Conservation (phyloP, 2,797 vertebrate species). For the Nasua narica region DNA sequence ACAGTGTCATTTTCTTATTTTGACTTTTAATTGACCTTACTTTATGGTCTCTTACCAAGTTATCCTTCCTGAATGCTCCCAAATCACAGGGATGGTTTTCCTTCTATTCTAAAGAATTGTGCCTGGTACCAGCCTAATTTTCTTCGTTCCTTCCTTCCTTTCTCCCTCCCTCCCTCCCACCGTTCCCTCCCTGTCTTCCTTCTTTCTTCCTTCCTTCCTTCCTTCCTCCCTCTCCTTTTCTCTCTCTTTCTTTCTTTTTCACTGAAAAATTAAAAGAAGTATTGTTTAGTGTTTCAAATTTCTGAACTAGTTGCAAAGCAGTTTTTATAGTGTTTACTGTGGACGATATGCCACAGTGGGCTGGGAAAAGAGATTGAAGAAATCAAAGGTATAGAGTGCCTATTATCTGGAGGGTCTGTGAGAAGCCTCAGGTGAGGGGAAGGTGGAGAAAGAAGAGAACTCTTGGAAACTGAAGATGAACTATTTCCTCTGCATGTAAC, state of each 20-base stretch:
- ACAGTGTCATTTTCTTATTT: background rate
- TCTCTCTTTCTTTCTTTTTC: background rate
- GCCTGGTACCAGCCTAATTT: background rate
- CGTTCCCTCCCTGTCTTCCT: background rate
- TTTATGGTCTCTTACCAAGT: background rate
- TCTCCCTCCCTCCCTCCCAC: background rate
- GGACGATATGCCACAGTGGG: background rate
- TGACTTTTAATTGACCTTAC: background rate
- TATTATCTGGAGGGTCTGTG: background rate
- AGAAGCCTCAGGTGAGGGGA: background rate
- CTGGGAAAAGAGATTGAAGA: background rate
- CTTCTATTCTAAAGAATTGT: background rate
- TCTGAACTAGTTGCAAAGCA: background rate
- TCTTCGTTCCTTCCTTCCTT: background rate
- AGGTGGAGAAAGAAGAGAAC: background rate
- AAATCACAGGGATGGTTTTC: background rate
- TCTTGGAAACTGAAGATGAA: background rate
- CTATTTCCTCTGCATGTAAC: background rate
- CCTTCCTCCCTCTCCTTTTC: too few species aligned
- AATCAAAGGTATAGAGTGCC: background rate
- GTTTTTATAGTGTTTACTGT: background rate
- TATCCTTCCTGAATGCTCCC: background rate
- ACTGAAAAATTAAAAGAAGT: background rate
- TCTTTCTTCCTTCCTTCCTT: background rate
- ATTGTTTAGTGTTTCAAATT: constrained; percentile 18